Evolutionary conservation across 1,140 invertebrate species (phyloP).

Genomic region (Calosoma granatense): DNA sequence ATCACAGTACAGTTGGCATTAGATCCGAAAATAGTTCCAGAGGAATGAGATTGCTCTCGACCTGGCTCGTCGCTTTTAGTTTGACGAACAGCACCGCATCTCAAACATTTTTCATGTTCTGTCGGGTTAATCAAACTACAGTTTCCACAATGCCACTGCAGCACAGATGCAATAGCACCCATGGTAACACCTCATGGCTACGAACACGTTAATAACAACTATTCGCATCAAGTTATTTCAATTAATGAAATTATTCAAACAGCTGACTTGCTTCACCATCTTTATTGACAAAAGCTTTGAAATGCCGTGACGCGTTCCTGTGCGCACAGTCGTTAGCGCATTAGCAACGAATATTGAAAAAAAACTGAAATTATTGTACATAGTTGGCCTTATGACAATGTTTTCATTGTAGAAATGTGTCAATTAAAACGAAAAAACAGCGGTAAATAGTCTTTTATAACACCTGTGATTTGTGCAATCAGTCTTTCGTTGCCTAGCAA

Average conservation of each 20-base stretch:
- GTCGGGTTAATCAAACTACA: constrained; percentile 80
- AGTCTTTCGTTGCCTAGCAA: neutral
- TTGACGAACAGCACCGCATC: constrained; percentile 50
- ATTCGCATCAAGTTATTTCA: neutral
- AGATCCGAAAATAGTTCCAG: neutral
- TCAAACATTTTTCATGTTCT: constrained; percentile 64
- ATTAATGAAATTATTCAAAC: constrained; percentile 5
- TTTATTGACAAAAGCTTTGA: constrained; percentile 9
- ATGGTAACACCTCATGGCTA: constrained; percentile 35
- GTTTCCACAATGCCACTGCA: constrained; percentile 78
- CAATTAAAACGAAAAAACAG: neutral
- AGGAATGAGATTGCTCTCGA: constrained; percentile 18
- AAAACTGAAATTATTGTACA: neutral
- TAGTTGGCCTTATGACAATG: neutral
- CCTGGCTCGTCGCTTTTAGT: constrained; percentile 33
- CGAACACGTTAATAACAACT: neutral
- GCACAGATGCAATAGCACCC: constrained; percentile 81
- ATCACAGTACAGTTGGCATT: constrained; percentile 15
- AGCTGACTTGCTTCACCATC: constrained; percentile 3
- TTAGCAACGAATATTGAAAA: constrained; percentile 1
- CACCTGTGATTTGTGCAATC: no score
- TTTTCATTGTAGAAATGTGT: neutral
- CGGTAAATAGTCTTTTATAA: no score
- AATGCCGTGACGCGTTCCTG: neutral
- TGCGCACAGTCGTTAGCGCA: neutral